Evolutionary conservation across 2,888 invertebrate genomes (phyloP), one percentile per base, ranked within the genome.

Genomic region (Argynnis bischoffii): DNA sequence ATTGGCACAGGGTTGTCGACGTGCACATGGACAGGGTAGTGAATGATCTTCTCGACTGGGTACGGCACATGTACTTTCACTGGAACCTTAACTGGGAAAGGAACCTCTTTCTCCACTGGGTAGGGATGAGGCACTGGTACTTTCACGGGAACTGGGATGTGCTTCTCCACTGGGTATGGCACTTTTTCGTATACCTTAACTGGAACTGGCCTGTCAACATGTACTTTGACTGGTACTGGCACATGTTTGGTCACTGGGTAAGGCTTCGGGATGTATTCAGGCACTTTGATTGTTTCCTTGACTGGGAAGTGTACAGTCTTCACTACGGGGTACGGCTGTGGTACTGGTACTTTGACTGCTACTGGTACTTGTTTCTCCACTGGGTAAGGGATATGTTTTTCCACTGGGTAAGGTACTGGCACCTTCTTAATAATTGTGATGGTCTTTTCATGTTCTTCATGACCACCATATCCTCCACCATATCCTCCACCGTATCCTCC

Each of bases 1-100:
- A 96, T 95, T 55, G 96, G 95, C 59, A 95, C 94, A 11, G 96
- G 96, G 75, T 93, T 86, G 79, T 96, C 96, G 11, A 95, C 94
- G 59, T 90, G 94, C 1, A 96, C 95, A 76, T 94, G 93, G 0
- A 96, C 96, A 69, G 96, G 95, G 78, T 95, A 95, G 73, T 95
- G 96, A 56, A 96, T 89, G 71, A 94, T 93, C 80, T 96, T 96
- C 79, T 95, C 95, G 21, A 96, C 96, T 59, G 96, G 95, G 86
- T 94, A 96, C 15, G 96, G 96, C 71, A 95, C 95, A 64, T 94
- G 94, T 56, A 96, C 94, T 78, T 95, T 95, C 67, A 96, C 96
- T 68, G 95, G 94, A 6, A 96, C 93, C 82, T 95, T 95, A 15
- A 95, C 93, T 48, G 95, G 94, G 77, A 94, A 93, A 14, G 93